phyloP scores from a whole-genome alignment of 2,888 invertebrate genomes.

The Aspidiotus rigidus region DNA sequence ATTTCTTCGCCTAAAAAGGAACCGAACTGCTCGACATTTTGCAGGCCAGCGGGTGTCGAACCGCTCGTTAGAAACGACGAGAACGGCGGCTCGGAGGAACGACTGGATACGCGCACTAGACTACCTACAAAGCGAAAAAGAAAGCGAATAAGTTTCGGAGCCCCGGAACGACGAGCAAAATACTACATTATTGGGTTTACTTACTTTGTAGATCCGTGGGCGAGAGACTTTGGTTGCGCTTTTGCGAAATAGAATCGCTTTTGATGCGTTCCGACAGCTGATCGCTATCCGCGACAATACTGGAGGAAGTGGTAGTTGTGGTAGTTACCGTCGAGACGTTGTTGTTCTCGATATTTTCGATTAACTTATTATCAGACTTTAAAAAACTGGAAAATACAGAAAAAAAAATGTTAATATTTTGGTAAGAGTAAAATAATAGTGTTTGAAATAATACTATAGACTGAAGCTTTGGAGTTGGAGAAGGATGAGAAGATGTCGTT shows the following conservation, averaged over 20 bases:
- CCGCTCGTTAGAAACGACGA: slow-evolving; percentile 35
- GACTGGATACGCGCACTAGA: slow-evolving; percentile 28
- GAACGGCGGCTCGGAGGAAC: slow-evolving; percentile 16
- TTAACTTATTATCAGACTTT: slow-evolving; percentile 25
- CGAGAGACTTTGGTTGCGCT: slow-evolving; percentile 29
- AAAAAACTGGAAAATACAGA: slow-evolving; percentile 17
- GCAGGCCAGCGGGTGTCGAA: slow-evolving; percentile 46
- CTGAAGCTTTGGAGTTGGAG: too few species aligned
- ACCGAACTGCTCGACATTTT: slow-evolving; percentile 63
- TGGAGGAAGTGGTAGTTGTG: slow-evolving; percentile 16
- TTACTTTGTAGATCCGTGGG: slow-evolving; percentile 23
- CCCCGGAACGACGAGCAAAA: too few species aligned
- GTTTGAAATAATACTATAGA: too few species aligned
- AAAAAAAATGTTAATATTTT: neutral
- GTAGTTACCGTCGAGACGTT: slow-evolving; percentile 15
- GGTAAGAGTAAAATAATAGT: too few species aligned
- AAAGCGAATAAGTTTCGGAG: neutral
- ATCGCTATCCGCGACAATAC: slow-evolving; percentile 20
- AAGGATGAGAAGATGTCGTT: too few species aligned
- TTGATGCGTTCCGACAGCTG: slow-evolving; percentile 22
- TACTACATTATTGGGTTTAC: neutral
- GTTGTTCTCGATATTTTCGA: slow-evolving; percentile 22
- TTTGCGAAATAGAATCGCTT: slow-evolving; percentile 24
- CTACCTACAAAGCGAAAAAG: slow-evolving; percentile 30
- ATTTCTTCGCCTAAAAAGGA: slow-evolving; percentile 71